Evolutionary conservation across 2,113 vertebrate genomes (phyloP), one percentile per base, ranked within the genome.

Genomic region (Empidonax traillii): DNA sequence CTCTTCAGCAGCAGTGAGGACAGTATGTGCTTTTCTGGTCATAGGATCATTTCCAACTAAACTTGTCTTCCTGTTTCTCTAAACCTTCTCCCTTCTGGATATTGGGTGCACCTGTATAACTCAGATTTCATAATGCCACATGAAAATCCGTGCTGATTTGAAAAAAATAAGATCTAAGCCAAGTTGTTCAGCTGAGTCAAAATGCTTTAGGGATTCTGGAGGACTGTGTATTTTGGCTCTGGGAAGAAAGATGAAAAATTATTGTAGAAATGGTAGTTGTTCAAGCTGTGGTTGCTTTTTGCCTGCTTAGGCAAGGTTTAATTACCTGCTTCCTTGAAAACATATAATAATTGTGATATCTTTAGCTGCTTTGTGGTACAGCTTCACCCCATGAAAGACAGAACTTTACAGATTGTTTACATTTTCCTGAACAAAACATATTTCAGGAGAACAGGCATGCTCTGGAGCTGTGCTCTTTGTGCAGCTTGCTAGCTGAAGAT

Each of bases 291-390:
- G 72, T 92, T 90, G 91, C 37, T 86, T 86, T 89, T 68, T 76
- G 58, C 56, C 81, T 94, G 24, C 77, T 90, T 92, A 85, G 71
- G 46, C 85, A 91, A 75, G 68, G 85, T 83, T 93, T 96, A 94
- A 95, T 97, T 91, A 76, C 67, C 78, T 79, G 35, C 83, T 95
- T 96, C 76, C 56, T 75, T 94, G 84, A 80, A 97, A 96, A 89
- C 59, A 3, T 96, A 25, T 80, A 97, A 95, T 98, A 87, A 87
- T 35, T 12, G 61, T 49, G 78, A 96, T 98, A 96, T 98, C 95
- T 98, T 98, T 97, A 98, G 97, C 87, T 89, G 43, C 35, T 81
- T 58, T 96, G 96, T 96, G 95, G 97, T 92, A 30, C 68, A 78
- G 23, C 86, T 89, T 97, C 68, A 95, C 82, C 95, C 87, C 75